Evolutionary conservation across 2,113 vertebrate species (phyloP).

Genomic region (Pavo muticus): DNA sequence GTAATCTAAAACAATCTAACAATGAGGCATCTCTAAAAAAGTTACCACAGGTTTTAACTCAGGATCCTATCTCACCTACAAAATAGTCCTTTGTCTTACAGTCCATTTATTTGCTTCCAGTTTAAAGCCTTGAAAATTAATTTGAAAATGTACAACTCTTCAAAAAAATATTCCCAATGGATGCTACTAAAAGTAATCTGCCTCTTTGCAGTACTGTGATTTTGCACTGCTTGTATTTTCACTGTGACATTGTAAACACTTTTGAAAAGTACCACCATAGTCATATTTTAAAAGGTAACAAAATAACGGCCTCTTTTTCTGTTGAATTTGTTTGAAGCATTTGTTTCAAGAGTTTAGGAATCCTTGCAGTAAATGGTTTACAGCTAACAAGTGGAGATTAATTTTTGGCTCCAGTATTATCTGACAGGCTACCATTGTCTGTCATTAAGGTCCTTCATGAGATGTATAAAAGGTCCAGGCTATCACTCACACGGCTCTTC

Average conservation of each 20-base stretch:
- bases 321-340: constrained; percentile 11
- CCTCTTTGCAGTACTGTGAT: not conserved
- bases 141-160: not conserved
- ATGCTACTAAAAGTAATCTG: not conserved
- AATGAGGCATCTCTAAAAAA: not conserved
- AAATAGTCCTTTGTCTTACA: not conserved
- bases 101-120: not conserved
- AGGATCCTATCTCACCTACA: not conserved
- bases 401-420: constrained; percentile 34
- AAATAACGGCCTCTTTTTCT: not conserved
- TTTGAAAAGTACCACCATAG: not conserved
- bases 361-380: constrained; percentile 25
- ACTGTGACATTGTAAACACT: not conserved
- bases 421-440: constrained; percentile 40
- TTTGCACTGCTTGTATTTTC: not conserved
- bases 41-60: not conserved
- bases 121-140: not conserved
- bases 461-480: constrained; percentile 46
- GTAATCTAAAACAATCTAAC: not conserved
- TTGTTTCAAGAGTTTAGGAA: not conserved
- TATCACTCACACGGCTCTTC: constrained; percentile 55
- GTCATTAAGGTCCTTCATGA: constrained; percentile 32
- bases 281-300: not conserved
- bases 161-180: not conserved
- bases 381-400: constrained; percentile 34